Conservation (phyloP, 2,113 vertebrate genomes). For the Entosphenus tridentatus region DNA sequence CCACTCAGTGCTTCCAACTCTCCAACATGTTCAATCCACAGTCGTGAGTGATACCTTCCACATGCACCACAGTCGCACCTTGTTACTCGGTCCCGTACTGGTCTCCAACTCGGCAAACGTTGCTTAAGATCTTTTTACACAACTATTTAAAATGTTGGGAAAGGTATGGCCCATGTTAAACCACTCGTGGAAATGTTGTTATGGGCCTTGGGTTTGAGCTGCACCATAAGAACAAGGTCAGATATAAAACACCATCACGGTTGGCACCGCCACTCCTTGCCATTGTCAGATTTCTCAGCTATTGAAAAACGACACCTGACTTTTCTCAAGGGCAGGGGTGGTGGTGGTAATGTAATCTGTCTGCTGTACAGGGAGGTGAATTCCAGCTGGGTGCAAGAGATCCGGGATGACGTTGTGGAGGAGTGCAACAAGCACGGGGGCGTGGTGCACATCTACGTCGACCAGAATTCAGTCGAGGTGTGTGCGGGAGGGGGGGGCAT, state of each 20-base stretch:
- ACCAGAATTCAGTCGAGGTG: conserved; percentile 87
- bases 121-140: too few relatives aligned
- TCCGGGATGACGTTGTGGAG: conserved; percentile 85
- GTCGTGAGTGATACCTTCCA: conserved; percentile 32
- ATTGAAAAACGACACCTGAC: neutral
- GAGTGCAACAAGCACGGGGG: conserved; percentile 95
- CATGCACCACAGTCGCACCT: too few relatives aligned
- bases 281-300: too few relatives aligned
- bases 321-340: neutral
- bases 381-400: conserved; percentile 71
- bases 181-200: neutral
- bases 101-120: too few relatives aligned
- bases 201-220: neutral
- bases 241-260: too few relatives aligned
- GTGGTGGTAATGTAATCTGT: neutral
- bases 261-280: too few relatives aligned
- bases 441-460: conserved; percentile 82
- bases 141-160: too few relatives aligned
- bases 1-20: conserved; percentile 87
- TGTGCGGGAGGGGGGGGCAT: conserved; percentile 7
- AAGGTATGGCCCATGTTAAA: neutral
- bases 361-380: conserved; percentile 41
- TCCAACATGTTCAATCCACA: conserved; percentile 88
- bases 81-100: too few relatives aligned
- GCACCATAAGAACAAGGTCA: too few relatives aligned